These are phyloP conservation scores for Larimichthys crocea DNA, from an alignment of 2,113 vertebrate genomes.

Conservation along the genomic window DNA sequence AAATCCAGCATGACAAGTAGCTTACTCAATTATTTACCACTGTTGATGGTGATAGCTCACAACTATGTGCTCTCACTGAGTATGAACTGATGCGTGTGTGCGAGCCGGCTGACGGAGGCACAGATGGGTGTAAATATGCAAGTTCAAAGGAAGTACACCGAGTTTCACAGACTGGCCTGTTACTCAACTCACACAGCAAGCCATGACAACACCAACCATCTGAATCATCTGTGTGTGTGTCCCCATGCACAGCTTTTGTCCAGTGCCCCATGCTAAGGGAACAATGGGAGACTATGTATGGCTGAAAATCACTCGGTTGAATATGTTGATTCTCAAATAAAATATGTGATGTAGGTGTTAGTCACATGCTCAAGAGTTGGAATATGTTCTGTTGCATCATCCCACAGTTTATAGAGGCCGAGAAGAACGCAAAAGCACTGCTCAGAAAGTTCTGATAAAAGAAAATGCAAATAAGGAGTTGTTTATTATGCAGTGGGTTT, in stretches of 20 bases:
- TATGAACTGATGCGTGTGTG: background rate
- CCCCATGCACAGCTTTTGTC: slow-evolving; percentile 24
- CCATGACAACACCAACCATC: slow-evolving; percentile 9
- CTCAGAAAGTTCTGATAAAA: background rate
- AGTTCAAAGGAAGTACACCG: slow-evolving; percentile 6
- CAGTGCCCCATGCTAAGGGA: slow-evolving; percentile 23
- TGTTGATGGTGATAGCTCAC: slow-evolving; percentile 66
- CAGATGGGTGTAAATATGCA: background rate
- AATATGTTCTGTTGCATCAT: no score
- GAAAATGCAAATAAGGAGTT: background rate
- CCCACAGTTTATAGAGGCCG: background rate
- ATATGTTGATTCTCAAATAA: background rate
- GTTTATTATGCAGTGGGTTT: slow-evolving; percentile 10
- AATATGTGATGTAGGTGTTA: no score
- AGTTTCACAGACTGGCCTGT: slow-evolving; percentile 7
- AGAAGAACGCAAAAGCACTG: background rate
- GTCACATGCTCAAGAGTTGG: background rate
- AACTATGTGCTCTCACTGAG: slow-evolving; percentile 31
- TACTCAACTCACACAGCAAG: slow-evolving; percentile 1
- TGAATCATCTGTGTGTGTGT: background rate
- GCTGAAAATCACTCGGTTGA: background rate
- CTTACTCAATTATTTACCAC: slow-evolving; percentile 75
- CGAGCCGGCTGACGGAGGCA: background rate
- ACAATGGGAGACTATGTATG: background rate
- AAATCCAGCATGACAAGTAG: slow-evolving; percentile 72